Percentiles rank a stretch among this genome's conserved stretches.
Evolutionary conservation across 2,113 vertebrate species (phyloP).

Genomic region (Vanacampus margaritifer): DNA sequence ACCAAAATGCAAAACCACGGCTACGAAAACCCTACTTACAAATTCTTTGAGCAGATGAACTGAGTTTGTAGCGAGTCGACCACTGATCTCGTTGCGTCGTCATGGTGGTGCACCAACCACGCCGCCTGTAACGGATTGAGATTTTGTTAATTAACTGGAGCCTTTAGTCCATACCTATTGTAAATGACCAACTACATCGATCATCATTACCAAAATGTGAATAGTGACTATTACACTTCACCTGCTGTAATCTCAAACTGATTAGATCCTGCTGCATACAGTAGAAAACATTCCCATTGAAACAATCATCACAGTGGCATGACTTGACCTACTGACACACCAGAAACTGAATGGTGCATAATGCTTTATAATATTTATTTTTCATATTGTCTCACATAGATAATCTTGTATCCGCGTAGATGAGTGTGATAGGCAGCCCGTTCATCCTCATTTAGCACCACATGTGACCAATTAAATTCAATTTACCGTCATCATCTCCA

Average conservation of each 20-base stretch:
- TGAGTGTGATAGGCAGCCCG: slow-evolving; percentile 45
- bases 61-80: slow-evolving; percentile 62
- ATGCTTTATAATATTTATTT: slow-evolving; percentile 62
- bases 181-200: slow-evolving; percentile 50
- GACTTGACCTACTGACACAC: slow-evolving; percentile 51
- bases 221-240: slow-evolving; percentile 39
- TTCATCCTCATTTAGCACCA: not conserved
- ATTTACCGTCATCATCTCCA: not conserved
- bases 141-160: slow-evolving; percentile 39
- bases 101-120: slow-evolving; percentile 24
- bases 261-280: slow-evolving; percentile 33
- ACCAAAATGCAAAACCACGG: slow-evolving; percentile 85
- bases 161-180: slow-evolving; percentile 34
- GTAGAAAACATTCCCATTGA: slow-evolving; percentile 34
- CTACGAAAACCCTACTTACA: slow-evolving; percentile 83
- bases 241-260: slow-evolving; percentile 32
- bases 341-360: slow-evolving; percentile 54
- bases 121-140: slow-evolving; percentile 46
- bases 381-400: slow-evolving; percentile 53
- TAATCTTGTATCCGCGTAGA: slow-evolving; percentile 49
- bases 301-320: slow-evolving; percentile 49
- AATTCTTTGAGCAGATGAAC: slow-evolving; percentile 85
- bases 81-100: slow-evolving; percentile 32
- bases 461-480: not conserved
- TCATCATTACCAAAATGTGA: slow-evolving; percentile 54